Conservation (phyloP, 2,113 vertebrate species). For the Dasypus novemcinctus region DNA sequence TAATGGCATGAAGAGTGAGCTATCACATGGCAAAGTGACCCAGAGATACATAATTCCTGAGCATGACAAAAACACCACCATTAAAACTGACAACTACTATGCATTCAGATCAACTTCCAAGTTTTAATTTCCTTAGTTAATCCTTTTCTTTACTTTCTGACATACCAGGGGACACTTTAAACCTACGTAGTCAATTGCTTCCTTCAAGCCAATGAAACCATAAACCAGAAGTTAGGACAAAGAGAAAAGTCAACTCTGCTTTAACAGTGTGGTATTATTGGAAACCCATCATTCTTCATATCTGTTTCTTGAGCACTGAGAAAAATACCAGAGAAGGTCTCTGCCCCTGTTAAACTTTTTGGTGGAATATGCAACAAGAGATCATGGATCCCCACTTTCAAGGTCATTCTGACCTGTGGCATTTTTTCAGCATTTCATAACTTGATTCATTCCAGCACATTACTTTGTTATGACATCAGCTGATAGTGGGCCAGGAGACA, state of each 20-base stretch:
- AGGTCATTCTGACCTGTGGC: conserved; percentile 43
- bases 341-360: not conserved
- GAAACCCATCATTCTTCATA: not conserved
- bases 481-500: conserved; percentile 36
- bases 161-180: not conserved
- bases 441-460: not conserved
- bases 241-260: not conserved
- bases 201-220: not conserved
- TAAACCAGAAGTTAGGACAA: not conserved
- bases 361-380: not conserved
- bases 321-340: not conserved
- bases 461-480: conserved; percentile 43
- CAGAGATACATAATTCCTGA: not conserved
- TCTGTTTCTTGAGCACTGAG: not conserved
- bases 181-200: not conserved
- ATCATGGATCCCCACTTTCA: not conserved
- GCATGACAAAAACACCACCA: not conserved
- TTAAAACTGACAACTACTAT: not conserved
- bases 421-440: conserved; percentile 25
- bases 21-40: not conserved
- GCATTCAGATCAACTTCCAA: not conserved
- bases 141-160: conserved; percentile 12
- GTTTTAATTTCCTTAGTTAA: conserved; percentile 28
- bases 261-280: not conserved
- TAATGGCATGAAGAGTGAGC: not conserved